A percentile compares a stretch with the other conserved stretches of the same genome.
These are phyloP conservation scores for Drosophila aldrichi DNA, from an alignment of 2,888 invertebrate genomes.

Conservation along the genomic window DNA sequence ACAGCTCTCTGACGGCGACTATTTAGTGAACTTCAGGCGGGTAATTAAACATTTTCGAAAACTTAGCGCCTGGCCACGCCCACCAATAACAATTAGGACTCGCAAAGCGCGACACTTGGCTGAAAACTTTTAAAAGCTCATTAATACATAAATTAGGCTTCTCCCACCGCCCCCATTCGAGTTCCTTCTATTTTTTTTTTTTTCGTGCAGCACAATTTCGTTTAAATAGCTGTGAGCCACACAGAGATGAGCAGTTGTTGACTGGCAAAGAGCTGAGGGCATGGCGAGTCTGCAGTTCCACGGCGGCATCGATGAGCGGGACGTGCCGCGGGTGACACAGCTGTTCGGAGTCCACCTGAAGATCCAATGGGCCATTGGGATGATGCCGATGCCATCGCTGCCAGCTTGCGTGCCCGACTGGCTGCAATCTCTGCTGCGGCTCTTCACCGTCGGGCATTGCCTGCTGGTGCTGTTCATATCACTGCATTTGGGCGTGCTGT, in stretches of 20 bases:
- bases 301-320: slow-evolving; percentile 53
- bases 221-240: slow-evolving; percentile 58
- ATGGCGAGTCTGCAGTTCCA: slow-evolving; percentile 65
- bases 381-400: slow-evolving; percentile 54
- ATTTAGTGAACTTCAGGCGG: slow-evolving; percentile 15
- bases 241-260: slow-evolving; percentile 41
- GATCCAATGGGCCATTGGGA: slow-evolving; percentile 61
- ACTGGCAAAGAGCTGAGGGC: slow-evolving; percentile 10
- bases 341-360: slow-evolving; percentile 64
- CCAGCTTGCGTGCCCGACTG: slow-evolving; percentile 43
- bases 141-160: slow-evolving; percentile 72
- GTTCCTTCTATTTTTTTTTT: neutral
- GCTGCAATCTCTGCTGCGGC: slow-evolving; percentile 20
- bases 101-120: slow-evolving; percentile 36
- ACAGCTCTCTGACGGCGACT: neutral
- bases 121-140: slow-evolving; percentile 77
- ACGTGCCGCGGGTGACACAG: slow-evolving; percentile 49
- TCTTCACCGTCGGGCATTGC: slow-evolving; percentile 32
- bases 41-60: slow-evolving; percentile 56
- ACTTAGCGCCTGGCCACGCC: slow-evolving; percentile 49
- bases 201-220: neutral
- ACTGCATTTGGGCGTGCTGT: slow-evolving; percentile 71
- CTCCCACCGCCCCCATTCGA: neutral
- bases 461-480: slow-evolving; percentile 50
- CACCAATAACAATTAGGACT: slow-evolving; percentile 41